Conservation (phyloP, 2,113 vertebrate genomes). For the Arothron firmamentum region DNA sequence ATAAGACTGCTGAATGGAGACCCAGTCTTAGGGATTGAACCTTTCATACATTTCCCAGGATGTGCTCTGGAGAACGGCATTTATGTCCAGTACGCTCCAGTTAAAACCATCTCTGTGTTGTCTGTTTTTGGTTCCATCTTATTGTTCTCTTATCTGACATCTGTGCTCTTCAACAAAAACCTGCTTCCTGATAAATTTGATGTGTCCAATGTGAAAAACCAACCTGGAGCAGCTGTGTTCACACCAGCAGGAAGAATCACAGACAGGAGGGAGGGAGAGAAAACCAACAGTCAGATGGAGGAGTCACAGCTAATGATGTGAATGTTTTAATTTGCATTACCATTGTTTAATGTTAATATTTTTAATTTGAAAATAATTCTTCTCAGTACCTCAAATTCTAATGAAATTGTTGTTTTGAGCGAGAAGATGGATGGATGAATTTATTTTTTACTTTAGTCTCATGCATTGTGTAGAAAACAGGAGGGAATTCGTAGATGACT, state of each 20-base stretch:
- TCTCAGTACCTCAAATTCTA: too few relatives aligned
- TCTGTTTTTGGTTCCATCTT: constrained; percentile 35
- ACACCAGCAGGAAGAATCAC: neutral
- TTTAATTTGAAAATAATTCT: too few relatives aligned
- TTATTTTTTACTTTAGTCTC: too few relatives aligned
- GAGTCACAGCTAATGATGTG: too few relatives aligned
- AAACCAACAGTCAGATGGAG: neutral
- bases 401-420: too few relatives aligned
- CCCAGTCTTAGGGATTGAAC: constrained; percentile 53
- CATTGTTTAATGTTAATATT: too few relatives aligned
- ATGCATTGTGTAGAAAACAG: too few relatives aligned
- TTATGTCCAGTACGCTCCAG: constrained; percentile 69
- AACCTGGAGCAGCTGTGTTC: neutral
- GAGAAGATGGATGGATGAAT: too few relatives aligned
- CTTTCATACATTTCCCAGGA: constrained; percentile 60
- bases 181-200: neutral
- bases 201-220: neutral
- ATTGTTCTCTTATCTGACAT: constrained; percentile 54
- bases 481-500: too few relatives aligned
- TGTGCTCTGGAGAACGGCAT: constrained; percentile 46
- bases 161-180: constrained; percentile 45
- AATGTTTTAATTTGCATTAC: too few relatives aligned
- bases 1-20: constrained; percentile 72
- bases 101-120: constrained; percentile 69
- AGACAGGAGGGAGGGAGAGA: neutral